Evolutionary conservation across 2,888 invertebrate genomes (phyloP).

Genomic region (Caprella mutica): DNA sequence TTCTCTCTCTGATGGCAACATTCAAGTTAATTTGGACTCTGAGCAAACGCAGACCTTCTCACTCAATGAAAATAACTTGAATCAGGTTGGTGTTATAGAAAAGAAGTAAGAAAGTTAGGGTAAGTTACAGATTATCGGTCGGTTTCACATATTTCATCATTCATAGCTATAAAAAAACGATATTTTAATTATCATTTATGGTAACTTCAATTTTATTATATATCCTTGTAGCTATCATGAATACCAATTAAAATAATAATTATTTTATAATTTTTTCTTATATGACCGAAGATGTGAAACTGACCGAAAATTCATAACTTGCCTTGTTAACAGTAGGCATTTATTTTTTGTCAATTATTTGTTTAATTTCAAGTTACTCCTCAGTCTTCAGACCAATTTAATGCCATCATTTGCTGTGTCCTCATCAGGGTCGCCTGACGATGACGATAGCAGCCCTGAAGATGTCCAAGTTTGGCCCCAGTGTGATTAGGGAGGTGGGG

Average conservation of each 20-base stretch:
- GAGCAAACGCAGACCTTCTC: slow-evolving; percentile 33
- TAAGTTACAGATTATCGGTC: too few species aligned
- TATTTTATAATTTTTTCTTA: neutral
- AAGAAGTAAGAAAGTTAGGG: too few species aligned
- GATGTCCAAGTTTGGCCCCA: slow-evolving; percentile 31
- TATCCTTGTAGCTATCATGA: neutral
- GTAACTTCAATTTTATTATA: too few species aligned
- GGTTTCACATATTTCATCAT: too few species aligned
- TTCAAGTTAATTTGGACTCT: slow-evolving; percentile 29
- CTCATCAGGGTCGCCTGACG: slow-evolving; percentile 30
- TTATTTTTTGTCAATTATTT: too few species aligned
- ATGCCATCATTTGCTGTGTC: neutral
- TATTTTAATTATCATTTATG: too few species aligned
- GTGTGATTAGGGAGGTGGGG: slow-evolving; percentile 26
- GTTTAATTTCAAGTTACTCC: too few species aligned
- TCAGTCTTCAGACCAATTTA: neutral
- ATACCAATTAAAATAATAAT: neutral
- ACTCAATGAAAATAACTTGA: slow-evolving; percentile 27
- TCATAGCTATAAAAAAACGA: too few species aligned
- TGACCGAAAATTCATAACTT: too few species aligned
- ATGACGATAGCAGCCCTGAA: slow-evolving; percentile 33
- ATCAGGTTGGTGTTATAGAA: slow-evolving; percentile 25
- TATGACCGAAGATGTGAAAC: too few species aligned
- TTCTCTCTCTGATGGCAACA: slow-evolving; percentile 19
- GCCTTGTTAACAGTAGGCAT: too few species aligned